These are phyloP conservation scores for Scaptodrosophila latifasciaeformis DNA, from an alignment of 2,888 invertebrate species.

Conservation along the genomic window DNA sequence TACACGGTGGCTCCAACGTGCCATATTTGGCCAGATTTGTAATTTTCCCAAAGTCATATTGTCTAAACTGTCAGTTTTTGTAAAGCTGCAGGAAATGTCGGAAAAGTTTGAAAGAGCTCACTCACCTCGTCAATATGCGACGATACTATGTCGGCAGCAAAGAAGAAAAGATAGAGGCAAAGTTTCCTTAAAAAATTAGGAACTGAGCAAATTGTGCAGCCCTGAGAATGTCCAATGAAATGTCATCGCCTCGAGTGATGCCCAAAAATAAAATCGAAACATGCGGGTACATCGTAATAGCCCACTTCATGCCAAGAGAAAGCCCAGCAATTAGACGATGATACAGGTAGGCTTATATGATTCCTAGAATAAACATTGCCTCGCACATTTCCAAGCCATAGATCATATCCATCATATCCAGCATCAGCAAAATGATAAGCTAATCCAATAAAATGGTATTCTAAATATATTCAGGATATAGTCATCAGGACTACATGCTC, in stretches of 20 bases:
- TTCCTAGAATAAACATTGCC: conserved; percentile 54
- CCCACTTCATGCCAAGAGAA: conserved; percentile 92
- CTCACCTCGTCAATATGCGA: not conserved
- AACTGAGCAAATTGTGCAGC: conserved; percentile 40
- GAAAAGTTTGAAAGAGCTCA: not conserved
- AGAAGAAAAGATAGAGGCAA: conserved; percentile 21
- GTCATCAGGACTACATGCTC: conserved; percentile 36
- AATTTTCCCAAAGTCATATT: conserved; percentile 39
- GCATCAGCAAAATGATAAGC: conserved; percentile 75
- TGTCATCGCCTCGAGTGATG: conserved; percentile 27
- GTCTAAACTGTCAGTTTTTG: conserved; percentile 30
- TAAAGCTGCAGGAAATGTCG: conserved; percentile 45
- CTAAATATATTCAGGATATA: conserved; percentile 47
- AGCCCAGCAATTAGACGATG: conserved; percentile 35
- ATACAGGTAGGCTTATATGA: conserved; percentile 32
- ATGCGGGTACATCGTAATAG: conserved; percentile 75
- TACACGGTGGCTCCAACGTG: no score
- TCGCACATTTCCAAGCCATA: conserved; percentile 59
- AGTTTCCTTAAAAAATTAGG: no score
- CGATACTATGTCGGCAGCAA: conserved; percentile 34
- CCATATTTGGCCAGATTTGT: no score
- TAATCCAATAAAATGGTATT: conserved; percentile 33
- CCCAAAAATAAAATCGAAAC: conserved; percentile 49
- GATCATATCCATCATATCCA: conserved; percentile 74
- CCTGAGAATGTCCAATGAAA: conserved; percentile 60